A percentile compares a stretch with the other conserved stretches of the same genome.
Conservation (phyloP, 2,113 vertebrate species). For the Aspidoscelis tigris region DNA sequence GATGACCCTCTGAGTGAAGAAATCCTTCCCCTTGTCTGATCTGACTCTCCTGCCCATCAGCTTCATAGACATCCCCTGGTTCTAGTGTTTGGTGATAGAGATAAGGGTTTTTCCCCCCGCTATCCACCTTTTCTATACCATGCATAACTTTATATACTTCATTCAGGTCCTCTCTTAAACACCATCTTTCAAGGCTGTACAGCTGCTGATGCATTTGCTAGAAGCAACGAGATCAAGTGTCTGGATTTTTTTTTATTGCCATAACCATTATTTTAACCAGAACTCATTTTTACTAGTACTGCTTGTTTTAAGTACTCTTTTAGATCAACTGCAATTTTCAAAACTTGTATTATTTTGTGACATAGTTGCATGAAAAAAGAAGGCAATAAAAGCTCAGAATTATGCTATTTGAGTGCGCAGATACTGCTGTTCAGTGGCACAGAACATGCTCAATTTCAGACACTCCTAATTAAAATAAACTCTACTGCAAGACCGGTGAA, state of each 20-base stretch:
- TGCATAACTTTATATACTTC: too few species aligned
- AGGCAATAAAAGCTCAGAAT: not conserved
- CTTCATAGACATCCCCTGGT: too few species aligned
- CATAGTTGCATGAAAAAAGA: not conserved
- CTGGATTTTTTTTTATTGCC: not conserved
- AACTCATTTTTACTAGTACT: not conserved
- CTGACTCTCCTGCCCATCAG: too few species aligned
- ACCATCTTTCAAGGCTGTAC: not conserved
- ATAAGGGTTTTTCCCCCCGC: not conserved
- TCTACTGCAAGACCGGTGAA: not conserved
- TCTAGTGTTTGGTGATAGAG: too few species aligned
- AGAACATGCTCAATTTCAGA: not conserved
- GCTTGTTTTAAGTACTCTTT: not conserved
- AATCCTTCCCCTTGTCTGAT: too few species aligned
- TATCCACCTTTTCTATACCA: not conserved
- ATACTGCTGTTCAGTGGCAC: not conserved
- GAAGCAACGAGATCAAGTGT: not conserved
- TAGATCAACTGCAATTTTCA: not conserved
- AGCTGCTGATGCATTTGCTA: rapidly evolving
- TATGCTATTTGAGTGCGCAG: too few species aligned
- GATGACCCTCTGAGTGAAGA: too few species aligned
- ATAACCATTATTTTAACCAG: not conserved
- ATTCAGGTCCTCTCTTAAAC: too few species aligned
- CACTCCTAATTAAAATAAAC: not conserved
- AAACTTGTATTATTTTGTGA: not conserved